Conservation (phyloP, 2,113 vertebrate species). For the Merops nubicus region DNA sequence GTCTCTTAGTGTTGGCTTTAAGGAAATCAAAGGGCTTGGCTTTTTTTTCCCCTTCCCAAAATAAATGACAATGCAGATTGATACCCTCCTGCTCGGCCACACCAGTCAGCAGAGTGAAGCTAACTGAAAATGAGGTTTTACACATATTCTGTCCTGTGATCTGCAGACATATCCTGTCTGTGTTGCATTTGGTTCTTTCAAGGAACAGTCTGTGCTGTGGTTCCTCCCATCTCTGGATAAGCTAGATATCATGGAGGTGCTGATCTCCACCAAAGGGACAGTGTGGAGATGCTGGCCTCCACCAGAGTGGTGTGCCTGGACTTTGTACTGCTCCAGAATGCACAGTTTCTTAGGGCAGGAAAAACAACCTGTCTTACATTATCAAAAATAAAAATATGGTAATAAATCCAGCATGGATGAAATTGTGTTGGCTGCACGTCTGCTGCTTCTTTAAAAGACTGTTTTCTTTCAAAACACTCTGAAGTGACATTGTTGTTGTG, state of each 20-base stretch:
- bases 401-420: not conserved
- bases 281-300: not conserved
- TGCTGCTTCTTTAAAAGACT: not conserved
- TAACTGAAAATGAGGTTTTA: not conserved
- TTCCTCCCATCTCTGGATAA: not conserved
- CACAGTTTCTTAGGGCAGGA: not conserved
- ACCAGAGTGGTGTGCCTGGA: not conserved
- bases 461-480: not conserved
- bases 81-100: not conserved
- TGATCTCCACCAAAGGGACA: not conserved
- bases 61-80: not conserved
- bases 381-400: not conserved
- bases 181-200: not conserved
- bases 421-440: not conserved
- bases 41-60: not conserved
- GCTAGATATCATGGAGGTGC: not conserved
- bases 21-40: not conserved
- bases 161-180: not conserved
- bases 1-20: not conserved
- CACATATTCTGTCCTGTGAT: fast-evolving
- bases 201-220: not conserved
- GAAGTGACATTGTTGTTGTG: not conserved
- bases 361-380: not conserved
- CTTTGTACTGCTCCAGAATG: not conserved
- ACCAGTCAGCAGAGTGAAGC: not conserved